Percentiles rank a stretch among this genome's conserved stretches.
These are phyloP conservation scores for Pemphredon lugubris DNA, from an alignment of 2,888 invertebrate species.

Conservation along the genomic window DNA sequence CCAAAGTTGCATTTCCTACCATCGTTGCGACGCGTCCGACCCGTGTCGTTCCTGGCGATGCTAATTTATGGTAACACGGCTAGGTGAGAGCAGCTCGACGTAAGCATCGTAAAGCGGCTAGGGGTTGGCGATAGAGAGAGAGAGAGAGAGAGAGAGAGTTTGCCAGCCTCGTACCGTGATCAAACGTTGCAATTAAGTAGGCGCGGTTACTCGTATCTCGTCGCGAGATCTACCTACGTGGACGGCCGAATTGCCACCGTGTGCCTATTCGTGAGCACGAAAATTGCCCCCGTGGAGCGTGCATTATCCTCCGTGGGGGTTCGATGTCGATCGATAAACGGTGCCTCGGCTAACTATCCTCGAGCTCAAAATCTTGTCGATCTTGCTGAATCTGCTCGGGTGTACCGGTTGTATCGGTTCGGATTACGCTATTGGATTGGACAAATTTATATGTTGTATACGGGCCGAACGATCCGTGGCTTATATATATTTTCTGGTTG, in stretches of 20 bases:
- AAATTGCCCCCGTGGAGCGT: slow-evolving; percentile 18
- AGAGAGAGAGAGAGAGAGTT: slow-evolving; percentile 46
- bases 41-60: slow-evolving; percentile 28
- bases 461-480: too few species aligned
- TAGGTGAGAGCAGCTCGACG: slow-evolving; percentile 14
- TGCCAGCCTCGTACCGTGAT: slow-evolving; percentile 66
- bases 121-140: too few species aligned
- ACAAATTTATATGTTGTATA: too few species aligned
- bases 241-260: slow-evolving; percentile 10
- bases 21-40: slow-evolving; percentile 18
- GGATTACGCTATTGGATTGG: too few species aligned
- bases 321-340: too few species aligned
- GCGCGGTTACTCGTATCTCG: slow-evolving; percentile 55
- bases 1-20: too few species aligned
- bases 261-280: slow-evolving; percentile 19
- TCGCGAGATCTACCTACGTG: slow-evolving; percentile 35
- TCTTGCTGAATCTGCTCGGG: too few species aligned
- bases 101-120: slow-evolving; percentile 47
- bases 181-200: slow-evolving; percentile 74
- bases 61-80: slow-evolving; percentile 43
- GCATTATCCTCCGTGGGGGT: slow-evolving; percentile 28
- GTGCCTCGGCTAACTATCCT: too few species aligned
- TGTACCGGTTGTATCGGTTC: too few species aligned
- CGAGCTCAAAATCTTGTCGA: too few species aligned
- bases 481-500: too few species aligned